phyloP scores from a whole-genome alignment of 2,888 invertebrate species.

The Masnerella sp. region DNA sequence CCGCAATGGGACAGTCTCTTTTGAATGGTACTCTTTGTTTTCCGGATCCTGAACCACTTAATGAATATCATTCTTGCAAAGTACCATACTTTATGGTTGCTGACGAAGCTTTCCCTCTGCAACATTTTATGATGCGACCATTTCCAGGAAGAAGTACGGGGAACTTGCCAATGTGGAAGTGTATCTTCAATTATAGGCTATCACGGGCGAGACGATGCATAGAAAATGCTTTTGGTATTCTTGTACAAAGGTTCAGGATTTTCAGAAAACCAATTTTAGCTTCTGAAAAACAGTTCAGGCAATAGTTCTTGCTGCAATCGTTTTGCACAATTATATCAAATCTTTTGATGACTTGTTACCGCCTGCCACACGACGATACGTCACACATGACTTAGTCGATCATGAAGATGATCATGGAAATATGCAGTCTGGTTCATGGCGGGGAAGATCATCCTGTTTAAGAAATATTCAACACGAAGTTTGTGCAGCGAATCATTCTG shows the following conservation, averaged over 20 bases:
- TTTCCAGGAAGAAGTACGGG: constrained; percentile 2
- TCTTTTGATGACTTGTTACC: not conserved
- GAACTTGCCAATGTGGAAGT: not conserved
- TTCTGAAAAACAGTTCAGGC: not conserved
- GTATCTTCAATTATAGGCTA: not conserved
- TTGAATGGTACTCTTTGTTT: not conserved
- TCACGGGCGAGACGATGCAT: not conserved
- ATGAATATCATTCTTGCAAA: not conserved
- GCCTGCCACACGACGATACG: no score
- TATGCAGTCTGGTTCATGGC: no score
- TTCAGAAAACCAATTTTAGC: not conserved
- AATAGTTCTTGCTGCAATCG: not conserved
- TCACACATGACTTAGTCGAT: no score
- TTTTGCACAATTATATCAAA: not conserved
- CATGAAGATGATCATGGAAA: no score
- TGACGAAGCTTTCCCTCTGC: constrained; percentile 13
- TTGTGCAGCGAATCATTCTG: not conserved
- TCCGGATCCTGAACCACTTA: not conserved
- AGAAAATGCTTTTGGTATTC: not conserved
- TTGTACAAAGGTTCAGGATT: not conserved
- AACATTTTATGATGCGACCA: constrained; percentile 4
- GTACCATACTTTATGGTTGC: not conserved
- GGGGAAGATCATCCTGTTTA: not conserved
- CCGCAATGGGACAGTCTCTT: not conserved
- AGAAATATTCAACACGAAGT: not conserved